A percentile compares a stretch with the other conserved stretches of the same genome.
These are phyloP conservation scores for Melospiza melodia DNA, from an alignment of 2,113 vertebrate species.

Conservation along the genomic window DNA sequence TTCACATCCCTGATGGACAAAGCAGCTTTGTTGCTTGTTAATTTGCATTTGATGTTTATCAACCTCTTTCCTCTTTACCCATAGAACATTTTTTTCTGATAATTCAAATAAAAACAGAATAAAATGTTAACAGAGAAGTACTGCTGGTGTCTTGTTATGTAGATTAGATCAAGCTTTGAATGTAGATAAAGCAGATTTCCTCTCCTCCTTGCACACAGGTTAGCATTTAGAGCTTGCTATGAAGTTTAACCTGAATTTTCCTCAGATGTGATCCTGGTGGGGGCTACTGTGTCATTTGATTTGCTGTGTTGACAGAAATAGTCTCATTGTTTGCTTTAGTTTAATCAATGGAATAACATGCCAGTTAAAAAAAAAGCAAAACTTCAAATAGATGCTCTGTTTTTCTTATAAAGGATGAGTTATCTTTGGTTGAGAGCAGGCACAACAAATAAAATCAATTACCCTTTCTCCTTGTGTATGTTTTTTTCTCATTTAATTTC, in stretches of 20 bases:
- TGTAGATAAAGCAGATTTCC: not conserved
- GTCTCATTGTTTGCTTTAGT: not conserved
- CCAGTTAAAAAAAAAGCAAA: not conserved
- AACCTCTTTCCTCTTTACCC: not conserved
- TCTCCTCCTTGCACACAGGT: not conserved
- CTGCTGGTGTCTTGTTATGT: not conserved
- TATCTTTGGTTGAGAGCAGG: not conserved
- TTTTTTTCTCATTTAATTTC: not conserved
- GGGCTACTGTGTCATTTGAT: not conserved
- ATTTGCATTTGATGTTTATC: constrained; percentile 19
- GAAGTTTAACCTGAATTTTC: not conserved
- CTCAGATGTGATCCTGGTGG: not conserved
- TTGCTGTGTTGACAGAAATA: not conserved
- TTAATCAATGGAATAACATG: not conserved
- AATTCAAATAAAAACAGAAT: constrained; percentile 14
- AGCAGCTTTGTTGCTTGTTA: not conserved
- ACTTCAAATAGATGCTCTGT: not conserved
- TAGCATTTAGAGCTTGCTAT: not conserved
- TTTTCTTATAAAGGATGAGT: not conserved
- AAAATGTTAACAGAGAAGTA: not conserved
- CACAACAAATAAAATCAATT: not conserved
- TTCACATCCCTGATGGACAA: not conserved
- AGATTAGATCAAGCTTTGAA: not conserved
- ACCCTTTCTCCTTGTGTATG: not conserved
- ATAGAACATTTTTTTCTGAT: not conserved